Conservation (phyloP, 2,113 vertebrate genomes). For the Crotalus horridus region DNA sequence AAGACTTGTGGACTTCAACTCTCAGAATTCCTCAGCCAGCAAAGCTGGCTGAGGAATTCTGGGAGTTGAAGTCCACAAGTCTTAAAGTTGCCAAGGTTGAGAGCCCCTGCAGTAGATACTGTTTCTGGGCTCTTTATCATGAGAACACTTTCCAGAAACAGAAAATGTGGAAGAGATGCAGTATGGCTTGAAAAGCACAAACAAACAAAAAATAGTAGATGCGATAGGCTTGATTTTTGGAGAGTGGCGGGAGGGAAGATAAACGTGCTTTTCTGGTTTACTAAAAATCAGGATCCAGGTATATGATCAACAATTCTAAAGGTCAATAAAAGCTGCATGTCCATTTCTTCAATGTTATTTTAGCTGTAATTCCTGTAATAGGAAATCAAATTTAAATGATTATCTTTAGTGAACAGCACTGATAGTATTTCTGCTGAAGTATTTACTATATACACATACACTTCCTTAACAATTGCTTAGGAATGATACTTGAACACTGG, state of each 20-base stretch:
- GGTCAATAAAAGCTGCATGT: not conserved
- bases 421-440: not conserved
- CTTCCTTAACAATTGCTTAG: constrained; percentile 2
- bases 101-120: not conserved
- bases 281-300: not conserved
- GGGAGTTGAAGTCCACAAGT: no score
- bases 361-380: not conserved
- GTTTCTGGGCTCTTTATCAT: not conserved
- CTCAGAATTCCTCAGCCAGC: no score
- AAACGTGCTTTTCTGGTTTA: not conserved
- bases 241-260: not conserved
- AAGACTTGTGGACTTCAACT: no score
- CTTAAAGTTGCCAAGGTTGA: no score
- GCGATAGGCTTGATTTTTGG: not conserved
- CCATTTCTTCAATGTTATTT: not conserved
- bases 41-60: no score
- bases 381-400: not conserved
- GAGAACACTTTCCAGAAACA: not conserved
- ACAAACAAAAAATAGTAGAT: not conserved
- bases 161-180: not conserved
- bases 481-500: not conserved
- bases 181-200: not conserved
- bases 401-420: not conserved
- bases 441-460: not conserved
- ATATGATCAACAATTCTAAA: not conserved